Evolutionary conservation across 2,797 vertebrate genomes (phyloP).

Genomic region (Neopelma chrysocephalum): DNA sequence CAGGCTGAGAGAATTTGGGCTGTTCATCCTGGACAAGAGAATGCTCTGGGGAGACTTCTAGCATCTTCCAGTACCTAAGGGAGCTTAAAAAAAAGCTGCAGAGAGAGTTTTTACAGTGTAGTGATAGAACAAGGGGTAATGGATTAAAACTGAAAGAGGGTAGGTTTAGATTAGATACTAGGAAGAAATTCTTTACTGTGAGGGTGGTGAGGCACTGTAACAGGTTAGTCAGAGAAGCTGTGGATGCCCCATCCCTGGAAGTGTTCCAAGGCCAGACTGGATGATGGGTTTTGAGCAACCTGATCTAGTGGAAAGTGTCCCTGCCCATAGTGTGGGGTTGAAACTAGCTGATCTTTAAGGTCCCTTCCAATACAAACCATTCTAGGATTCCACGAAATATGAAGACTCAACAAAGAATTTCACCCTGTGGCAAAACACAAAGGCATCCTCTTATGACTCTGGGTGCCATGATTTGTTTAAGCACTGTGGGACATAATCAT

Average conservation of each 20-base stretch:
- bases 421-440: not conserved
- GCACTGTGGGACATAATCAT: not conserved
- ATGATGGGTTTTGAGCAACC: not conserved
- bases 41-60: not conserved
- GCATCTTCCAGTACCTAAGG: not conserved
- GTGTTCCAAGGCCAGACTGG: not conserved
- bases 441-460: not conserved
- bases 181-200: not conserved
- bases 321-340: fast-evolving
- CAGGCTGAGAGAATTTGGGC: not conserved
- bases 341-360: not conserved
- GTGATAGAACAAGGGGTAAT: not conserved
- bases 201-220: not conserved
- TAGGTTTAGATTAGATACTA: not conserved
- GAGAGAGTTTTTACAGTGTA: not conserved
- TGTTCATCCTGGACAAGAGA: not conserved
- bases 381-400: not conserved
- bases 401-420: not conserved
- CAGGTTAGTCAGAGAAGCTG: not conserved
- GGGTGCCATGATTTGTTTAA: not conserved
- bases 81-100: not conserved
- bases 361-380: not conserved
- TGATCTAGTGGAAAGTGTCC: not conserved
- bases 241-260: not conserved
- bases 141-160: not conserved